phyloP scores from a whole-genome alignment of 2,113 vertebrate genomes.

The Atlantisia rogersi region DNA sequence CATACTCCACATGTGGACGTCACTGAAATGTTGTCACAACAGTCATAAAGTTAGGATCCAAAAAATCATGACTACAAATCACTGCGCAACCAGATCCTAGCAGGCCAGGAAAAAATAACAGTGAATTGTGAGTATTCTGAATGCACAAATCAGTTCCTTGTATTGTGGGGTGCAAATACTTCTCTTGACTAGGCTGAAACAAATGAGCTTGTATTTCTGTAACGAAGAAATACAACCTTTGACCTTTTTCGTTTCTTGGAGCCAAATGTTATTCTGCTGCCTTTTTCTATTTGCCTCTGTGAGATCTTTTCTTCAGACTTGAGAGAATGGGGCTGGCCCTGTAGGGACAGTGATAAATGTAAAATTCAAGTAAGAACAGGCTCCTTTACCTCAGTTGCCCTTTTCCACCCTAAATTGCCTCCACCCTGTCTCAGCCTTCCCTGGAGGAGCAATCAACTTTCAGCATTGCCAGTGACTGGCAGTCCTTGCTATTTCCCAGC shows the following conservation, averaged over 20 bases:
- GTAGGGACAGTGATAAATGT: not conserved
- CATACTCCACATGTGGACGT: not conserved
- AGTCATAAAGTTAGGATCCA: not conserved
- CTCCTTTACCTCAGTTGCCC: not conserved
- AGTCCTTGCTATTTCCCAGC: not conserved
- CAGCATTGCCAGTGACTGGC: not conserved
- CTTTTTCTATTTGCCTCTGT: not conserved
- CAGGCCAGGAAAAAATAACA: not conserved
- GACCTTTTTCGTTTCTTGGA: not conserved
- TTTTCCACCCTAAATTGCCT: not conserved
- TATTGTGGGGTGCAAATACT: not conserved
- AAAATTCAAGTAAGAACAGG: not conserved
- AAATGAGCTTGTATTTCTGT: not conserved
- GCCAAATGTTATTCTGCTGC: not conserved
- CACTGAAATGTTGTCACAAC: not conserved
- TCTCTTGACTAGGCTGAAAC: not conserved
- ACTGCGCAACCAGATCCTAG: not conserved
- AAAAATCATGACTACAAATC: not conserved
- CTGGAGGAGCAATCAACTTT: not conserved
- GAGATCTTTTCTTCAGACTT: not conserved
- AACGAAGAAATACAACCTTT: not conserved
- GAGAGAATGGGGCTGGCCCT: not conserved
- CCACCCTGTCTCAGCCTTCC: not conserved
- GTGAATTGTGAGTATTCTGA: not conserved
- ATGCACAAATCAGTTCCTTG: not conserved